A percentile compares a stretch with the other conserved stretches of the same genome.
Evolutionary conservation across 1,140 invertebrate genomes (phyloP).

Genomic region (Orussus abietinus): DNA sequence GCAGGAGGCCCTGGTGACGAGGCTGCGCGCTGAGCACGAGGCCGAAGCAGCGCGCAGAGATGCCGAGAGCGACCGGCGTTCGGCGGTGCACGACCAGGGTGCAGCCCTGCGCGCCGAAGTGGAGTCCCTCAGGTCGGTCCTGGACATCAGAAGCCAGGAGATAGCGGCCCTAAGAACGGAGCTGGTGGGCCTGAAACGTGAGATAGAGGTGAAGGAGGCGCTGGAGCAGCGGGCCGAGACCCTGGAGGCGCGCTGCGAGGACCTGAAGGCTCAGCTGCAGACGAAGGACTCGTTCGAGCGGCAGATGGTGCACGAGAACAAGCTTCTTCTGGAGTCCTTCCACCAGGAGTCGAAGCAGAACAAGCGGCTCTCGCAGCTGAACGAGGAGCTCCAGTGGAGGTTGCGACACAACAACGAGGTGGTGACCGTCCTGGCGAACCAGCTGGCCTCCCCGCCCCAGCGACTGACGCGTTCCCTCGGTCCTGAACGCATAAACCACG

Average conservation of each 20-base stretch:
- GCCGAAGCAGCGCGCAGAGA: slow-evolving; percentile 38
- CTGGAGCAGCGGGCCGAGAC: slow-evolving; percentile 57
- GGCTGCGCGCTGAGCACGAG: slow-evolving; percentile 46
- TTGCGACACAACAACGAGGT: slow-evolving; percentile 73
- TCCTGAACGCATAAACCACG: slow-evolving; percentile 31
- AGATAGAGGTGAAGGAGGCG: slow-evolving; percentile 58
- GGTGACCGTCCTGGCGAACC: slow-evolving; percentile 51
- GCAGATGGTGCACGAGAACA: slow-evolving; percentile 60
- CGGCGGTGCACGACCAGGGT: slow-evolving; percentile 35
- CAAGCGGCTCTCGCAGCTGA: slow-evolving; percentile 71
- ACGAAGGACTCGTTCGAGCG: slow-evolving; percentile 54
- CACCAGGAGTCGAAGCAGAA: slow-evolving; percentile 73
- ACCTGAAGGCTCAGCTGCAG: slow-evolving; percentile 64
- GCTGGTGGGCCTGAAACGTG: slow-evolving; percentile 58
- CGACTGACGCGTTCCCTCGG: slow-evolving; percentile 34
- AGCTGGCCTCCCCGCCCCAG: slow-evolving; percentile 29
- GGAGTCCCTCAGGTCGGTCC: slow-evolving; percentile 69
- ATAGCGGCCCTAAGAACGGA: slow-evolving; percentile 65
- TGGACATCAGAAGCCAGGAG: slow-evolving; percentile 72
- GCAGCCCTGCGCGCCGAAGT: slow-evolving; percentile 61
- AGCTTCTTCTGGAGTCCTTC: slow-evolving; percentile 66
- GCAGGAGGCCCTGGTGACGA: slow-evolving; percentile 43
- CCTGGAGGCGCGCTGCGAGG: slow-evolving; percentile 65
- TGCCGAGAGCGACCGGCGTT: slow-evolving; percentile 33
- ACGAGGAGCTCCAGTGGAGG: slow-evolving; percentile 84